Evolutionary conservation across 64 coral and sea anemone genomes (phyloP), one percentile per base, ranked within the genome.

Genomic region (Catalaphyllia jardinei): DNA sequence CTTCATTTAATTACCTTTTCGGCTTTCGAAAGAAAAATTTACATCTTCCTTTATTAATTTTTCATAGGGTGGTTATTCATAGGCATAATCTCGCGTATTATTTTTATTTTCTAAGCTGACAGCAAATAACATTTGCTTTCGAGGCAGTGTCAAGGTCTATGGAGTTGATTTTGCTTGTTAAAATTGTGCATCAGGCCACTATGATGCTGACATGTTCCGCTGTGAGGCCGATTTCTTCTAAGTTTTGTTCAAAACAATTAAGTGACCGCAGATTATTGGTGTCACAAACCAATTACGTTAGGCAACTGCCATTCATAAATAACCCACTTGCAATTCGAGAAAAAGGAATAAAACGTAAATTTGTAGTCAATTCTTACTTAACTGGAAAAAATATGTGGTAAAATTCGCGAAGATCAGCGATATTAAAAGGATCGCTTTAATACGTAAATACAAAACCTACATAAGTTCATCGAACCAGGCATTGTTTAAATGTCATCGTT

Each of bases 21-120:
- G 13, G 12, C 20, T 39, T 3, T 27, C 38, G 28, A 46, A 71
- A 85, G 29, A 35, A 71, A 85, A 85, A 85, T 85, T 85, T 71
- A 63, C 81, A 85, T 85, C n/a, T 85, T 51, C 22, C 49, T 52
- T 27, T n/a, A 85, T 85, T 29, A 85, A 85, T 71, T 71, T 85
- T 85, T 33, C 35, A 85, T 52, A 19, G 16, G 63, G 31, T 85
- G 9, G 24, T 83, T 69, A 25, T 27, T 11, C 25, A 24, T 22
- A 69, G n/a, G 24, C 25, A 27, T 11, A 69, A 25, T 69, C n/a
- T 9, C 10, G 24, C 65, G 10, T 11, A 69, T 11, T 27, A 25
- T 69, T 55, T 79, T 42, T 42, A 38, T 38, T 38, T 50, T 17
- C 4, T 51, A 46, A 85, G 38, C 74, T 16, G 38, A 18, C 38